phyloP scores from a whole-genome alignment of 2,888 invertebrate genomes.

The Philereme transversata region DNA sequence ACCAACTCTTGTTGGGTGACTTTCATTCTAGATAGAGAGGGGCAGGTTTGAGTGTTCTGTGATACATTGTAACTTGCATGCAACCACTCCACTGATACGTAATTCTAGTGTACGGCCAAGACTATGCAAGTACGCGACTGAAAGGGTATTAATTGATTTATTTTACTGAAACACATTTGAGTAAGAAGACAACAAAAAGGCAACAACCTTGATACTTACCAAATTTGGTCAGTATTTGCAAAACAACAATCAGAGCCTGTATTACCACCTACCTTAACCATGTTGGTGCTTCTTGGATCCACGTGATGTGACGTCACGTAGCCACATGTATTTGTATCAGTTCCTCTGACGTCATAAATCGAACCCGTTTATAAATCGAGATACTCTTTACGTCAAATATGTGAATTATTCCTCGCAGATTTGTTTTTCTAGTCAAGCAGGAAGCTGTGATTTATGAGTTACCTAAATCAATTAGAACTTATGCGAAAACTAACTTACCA shows the following conservation, averaged over 20 bases:
- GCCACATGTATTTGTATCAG: background rate
- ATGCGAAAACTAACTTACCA: background rate
- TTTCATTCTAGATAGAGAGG: too few relatives aligned
- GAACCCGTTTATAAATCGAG: background rate
- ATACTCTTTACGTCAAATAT: background rate
- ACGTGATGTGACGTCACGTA: slow-evolving; percentile 7
- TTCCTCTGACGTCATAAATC: slow-evolving; percentile 11
- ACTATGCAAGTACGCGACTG: too few relatives aligned
- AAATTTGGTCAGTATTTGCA: background rate
- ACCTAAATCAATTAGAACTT: slow-evolving; percentile 5
- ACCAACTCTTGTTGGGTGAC: too few relatives aligned
- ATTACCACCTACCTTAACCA: background rate
- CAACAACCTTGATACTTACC: background rate
- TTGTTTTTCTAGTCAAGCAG: slow-evolving; percentile 7
- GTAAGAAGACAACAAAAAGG: too few relatives aligned
- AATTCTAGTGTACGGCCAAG: too few relatives aligned
- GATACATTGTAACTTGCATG: too few relatives aligned
- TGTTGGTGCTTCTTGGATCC: background rate
- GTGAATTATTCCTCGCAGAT: background rate
- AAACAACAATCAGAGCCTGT: background rate
- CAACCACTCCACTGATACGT: too few relatives aligned
- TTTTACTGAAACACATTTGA: too few relatives aligned
- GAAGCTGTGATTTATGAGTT: slow-evolving; percentile 8
- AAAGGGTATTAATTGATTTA: too few relatives aligned
- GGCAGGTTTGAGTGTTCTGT: too few relatives aligned